These are phyloP conservation scores for Sorex araneus DNA, from an alignment of 2,113 vertebrate genomes.

Conservation along the genomic window DNA sequence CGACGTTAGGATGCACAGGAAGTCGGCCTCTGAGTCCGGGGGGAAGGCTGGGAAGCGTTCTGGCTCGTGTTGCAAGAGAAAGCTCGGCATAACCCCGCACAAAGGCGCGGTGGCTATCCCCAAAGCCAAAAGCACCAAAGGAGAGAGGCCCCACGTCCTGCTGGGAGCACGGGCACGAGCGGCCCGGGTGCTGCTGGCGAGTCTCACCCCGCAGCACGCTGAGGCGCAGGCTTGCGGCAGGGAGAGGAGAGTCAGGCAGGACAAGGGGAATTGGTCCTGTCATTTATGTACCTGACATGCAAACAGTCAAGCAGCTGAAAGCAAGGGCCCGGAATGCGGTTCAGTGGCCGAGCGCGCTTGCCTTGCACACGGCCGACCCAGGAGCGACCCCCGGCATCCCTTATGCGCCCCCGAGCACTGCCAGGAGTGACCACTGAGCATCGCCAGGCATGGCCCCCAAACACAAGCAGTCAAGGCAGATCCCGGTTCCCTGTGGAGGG, in stretches of 20 bases:
- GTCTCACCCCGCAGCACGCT: neutral
- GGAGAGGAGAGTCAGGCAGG: neutral
- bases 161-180: neutral
- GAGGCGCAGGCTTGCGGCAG: neutral
- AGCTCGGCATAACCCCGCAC: neutral
- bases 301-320: neutral
- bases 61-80: slow-evolving; percentile 18
- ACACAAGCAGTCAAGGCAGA: too few species aligned
- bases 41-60: neutral
- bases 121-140: neutral
- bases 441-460: neutral
- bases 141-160: neutral
- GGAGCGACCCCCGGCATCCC: too few species aligned
- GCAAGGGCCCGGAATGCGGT: too few species aligned
- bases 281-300: neutral
- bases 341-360: too few species aligned
- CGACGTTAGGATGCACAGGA: neutral
- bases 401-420: too few species aligned
- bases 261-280: neutral
- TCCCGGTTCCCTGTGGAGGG: neutral
- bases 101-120: neutral
- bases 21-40: slow-evolving; percentile 2
- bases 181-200: slow-evolving; percentile 17
- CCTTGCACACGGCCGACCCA: too few species aligned
- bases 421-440: too few species aligned